phyloP scores from a whole-genome alignment of 2,113 vertebrate species.

The Actinemys pallida region DNA sequence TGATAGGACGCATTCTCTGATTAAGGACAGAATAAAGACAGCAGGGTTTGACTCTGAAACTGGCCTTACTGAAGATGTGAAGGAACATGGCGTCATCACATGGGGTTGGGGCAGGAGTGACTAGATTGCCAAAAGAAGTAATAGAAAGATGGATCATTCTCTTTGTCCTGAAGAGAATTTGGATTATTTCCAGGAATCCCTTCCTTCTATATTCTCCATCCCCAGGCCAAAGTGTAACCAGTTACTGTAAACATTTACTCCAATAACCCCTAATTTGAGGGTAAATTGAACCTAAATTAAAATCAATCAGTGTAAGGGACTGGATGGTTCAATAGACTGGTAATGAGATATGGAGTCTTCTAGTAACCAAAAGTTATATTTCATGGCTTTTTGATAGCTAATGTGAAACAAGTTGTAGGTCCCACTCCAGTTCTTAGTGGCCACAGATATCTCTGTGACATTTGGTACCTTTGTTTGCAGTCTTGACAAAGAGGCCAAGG shows the following conservation, averaged over 20 bases:
- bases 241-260: constrained; percentile 58
- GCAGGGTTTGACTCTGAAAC: neutral
- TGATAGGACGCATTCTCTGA: constrained; percentile 6
- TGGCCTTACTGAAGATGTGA: constrained; percentile 21
- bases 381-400: neutral
- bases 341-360: neutral
- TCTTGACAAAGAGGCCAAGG: neutral
- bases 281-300: constrained; percentile 33
- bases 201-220: neutral
- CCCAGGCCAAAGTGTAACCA: constrained; percentile 15
- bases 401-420: neutral
- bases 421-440: neutral
- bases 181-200: constrained; percentile 44
- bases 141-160: constrained; percentile 50
- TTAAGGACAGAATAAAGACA: constrained; percentile 39
- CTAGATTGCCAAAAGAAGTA: constrained; percentile 57
- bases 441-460: neutral
- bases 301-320: neutral
- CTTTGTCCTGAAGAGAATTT: constrained; percentile 20
- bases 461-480: neutral
- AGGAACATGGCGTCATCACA: constrained; percentile 55
- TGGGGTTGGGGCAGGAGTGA: constrained; percentile 39
- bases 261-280: constrained; percentile 44
- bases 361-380: neutral
- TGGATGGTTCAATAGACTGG: neutral